A percentile compares a stretch with the other conserved stretches of the same genome.
phyloP scores from a whole-genome alignment of 2,888 invertebrate genomes.

The Dinocampus coccinellae region DNA sequence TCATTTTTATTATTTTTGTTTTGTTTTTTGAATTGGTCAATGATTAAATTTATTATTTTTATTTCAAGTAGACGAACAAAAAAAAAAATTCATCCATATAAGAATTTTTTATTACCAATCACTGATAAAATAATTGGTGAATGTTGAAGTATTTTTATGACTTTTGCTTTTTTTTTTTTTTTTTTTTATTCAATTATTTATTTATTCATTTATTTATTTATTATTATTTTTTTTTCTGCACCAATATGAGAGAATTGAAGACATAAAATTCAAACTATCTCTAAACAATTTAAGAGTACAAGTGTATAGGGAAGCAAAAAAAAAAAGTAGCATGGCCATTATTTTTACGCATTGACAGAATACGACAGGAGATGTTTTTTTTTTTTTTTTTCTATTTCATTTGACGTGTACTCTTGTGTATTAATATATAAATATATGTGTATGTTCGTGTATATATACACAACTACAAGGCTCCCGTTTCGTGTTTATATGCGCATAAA shows the following conservation, averaged over 20 bases:
- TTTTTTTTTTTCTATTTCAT: neutral
- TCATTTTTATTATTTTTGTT: slow-evolving; percentile 7
- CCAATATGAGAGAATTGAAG: slow-evolving; percentile 10
- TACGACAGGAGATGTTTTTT: neutral
- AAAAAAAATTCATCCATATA: neutral
- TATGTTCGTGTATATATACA: neutral
- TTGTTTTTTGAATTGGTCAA: too few species aligned
- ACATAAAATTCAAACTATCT: slow-evolving; percentile 27
- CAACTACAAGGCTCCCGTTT: slow-evolving; percentile 22
- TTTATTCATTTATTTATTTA: too few species aligned
- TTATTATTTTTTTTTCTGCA: neutral
- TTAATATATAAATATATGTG: neutral
- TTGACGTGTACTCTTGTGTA: neutral
- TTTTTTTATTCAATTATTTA: too few species aligned
- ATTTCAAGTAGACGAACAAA: too few species aligned
- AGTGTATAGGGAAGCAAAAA: neutral
- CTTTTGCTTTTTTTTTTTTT: neutral
- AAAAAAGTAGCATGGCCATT: neutral
- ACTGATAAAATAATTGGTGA: slow-evolving; percentile 10
- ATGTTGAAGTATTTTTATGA: slow-evolving; percentile 16
- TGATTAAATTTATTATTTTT: too few species aligned
- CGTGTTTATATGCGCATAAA: slow-evolving; percentile 60
- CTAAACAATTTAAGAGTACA: slow-evolving; percentile 21
- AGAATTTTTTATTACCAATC: slow-evolving; percentile 8
- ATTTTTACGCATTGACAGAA: slow-evolving; percentile 28